A percentile compares a stretch with the other conserved stretches of the same genome.
Conservation (phyloP, 2,113 vertebrate genomes). For the Poecilia latipinna region DNA sequence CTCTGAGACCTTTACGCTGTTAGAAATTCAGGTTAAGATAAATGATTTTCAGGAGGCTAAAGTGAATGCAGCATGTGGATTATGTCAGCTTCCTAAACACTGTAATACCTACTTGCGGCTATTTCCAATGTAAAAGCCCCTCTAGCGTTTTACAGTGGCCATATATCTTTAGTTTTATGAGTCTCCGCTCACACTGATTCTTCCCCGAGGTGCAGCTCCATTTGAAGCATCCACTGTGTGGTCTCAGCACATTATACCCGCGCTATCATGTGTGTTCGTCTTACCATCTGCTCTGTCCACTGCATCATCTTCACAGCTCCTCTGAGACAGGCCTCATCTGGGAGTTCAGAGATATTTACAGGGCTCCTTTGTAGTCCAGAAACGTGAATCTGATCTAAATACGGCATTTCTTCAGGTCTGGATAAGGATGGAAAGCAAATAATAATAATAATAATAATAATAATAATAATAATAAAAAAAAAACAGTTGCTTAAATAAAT, state of each 20-base stretch:
- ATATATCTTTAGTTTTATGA: slow-evolving; percentile 58
- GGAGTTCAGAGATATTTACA: slow-evolving; percentile 11
- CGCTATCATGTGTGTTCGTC: slow-evolving; percentile 16
- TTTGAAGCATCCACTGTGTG: slow-evolving; percentile 36
- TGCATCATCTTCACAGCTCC: background rate
- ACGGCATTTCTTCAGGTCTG: too few relatives aligned
- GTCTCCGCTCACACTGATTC: slow-evolving; percentile 37
- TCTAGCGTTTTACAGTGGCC: slow-evolving; percentile 30
- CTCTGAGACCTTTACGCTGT: background rate
- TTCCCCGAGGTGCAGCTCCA: slow-evolving; percentile 33
- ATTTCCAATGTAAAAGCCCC: slow-evolving; percentile 37
- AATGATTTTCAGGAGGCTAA: slow-evolving; percentile 23
- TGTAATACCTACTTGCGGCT: slow-evolving; percentile 35
- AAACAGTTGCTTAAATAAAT: background rate
- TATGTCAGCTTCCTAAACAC: slow-evolving; percentile 24
- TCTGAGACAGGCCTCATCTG: background rate
- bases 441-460: background rate
- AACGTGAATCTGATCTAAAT: background rate
- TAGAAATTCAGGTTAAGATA: slow-evolving; percentile 26
- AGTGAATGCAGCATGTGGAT: slow-evolving; percentile 37
- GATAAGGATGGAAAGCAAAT: too few relatives aligned
- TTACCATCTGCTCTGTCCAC: slow-evolving; percentile 7
- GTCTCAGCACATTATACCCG: slow-evolving; percentile 7
- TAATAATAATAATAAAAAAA: background rate
- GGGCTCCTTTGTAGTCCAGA: background rate